phyloP scores from a whole-genome alignment of 2,888 invertebrate species.

The Ryuthela nishihirai region DNA sequence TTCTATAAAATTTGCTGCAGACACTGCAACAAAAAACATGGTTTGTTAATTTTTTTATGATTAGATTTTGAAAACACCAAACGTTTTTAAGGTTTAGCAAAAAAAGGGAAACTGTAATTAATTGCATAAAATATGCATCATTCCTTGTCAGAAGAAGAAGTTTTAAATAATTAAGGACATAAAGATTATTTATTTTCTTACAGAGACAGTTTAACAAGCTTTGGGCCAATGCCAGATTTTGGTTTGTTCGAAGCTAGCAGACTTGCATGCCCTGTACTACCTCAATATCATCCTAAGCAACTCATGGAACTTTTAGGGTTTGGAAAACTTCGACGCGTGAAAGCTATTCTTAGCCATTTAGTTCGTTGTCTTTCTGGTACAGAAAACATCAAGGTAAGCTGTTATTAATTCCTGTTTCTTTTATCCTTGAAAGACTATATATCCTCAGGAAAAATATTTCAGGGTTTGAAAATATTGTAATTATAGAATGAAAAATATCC shows the following conservation, averaged over 20 bases:
- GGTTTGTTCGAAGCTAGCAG: slow-evolving; percentile 95
- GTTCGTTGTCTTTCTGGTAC: slow-evolving; percentile 64
- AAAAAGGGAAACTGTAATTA: too few relatives aligned
- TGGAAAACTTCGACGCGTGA: slow-evolving; percentile 96
- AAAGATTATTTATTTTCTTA: too few relatives aligned
- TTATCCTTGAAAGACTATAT: slow-evolving; percentile 6
- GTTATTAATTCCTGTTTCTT: too few relatives aligned
- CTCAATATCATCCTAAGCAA: slow-evolving; percentile 99
- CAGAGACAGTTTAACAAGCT: slow-evolving; percentile 31
- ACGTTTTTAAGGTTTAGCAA: too few relatives aligned
- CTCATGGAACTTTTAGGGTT: slow-evolving; percentile 97
- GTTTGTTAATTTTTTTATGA: neutral
- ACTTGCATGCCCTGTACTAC: slow-evolving; percentile 94
- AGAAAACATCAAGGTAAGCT: slow-evolving; percentile 36
- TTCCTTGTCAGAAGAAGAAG: too few relatives aligned
- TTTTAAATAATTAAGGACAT: too few relatives aligned
- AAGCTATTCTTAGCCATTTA: slow-evolving; percentile 94
- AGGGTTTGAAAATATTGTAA: neutral
- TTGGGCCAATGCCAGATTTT: slow-evolving; percentile 69
- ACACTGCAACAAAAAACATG: neutral
- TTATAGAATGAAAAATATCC: neutral
- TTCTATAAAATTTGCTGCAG: neutral
- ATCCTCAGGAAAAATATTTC: too few relatives aligned
- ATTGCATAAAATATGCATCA: too few relatives aligned
- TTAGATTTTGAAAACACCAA: neutral